phyloP scores from a whole-genome alignment of 2,888 invertebrate genomes.

The Steinernema carpocapsae region DNA sequence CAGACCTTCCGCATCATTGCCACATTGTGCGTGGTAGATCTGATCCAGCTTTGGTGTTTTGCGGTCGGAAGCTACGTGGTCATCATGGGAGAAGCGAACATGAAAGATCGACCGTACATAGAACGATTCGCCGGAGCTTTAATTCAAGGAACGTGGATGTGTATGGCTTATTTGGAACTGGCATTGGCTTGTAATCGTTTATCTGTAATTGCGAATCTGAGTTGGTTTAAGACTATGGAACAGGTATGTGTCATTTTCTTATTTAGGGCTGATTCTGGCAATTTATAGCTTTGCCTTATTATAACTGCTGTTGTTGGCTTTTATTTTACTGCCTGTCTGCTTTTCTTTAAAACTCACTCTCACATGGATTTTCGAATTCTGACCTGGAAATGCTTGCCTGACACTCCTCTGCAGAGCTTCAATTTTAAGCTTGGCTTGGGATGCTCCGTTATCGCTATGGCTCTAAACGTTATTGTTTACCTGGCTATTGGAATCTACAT shows the following conservation, averaged over 20 bases:
- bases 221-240: neutral
- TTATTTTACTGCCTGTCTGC: neutral
- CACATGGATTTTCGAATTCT: constrained; percentile 10
- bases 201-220: neutral
- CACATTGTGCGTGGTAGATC: neutral
- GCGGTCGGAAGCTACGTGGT: neutral
- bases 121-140: neutral
- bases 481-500: neutral
- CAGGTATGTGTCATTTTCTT: neutral
- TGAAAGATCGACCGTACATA: neutral
- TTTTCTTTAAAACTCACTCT: neutral
- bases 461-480: neutral
- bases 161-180: neutral
- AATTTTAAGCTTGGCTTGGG: neutral
- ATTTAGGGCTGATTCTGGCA: neutral
- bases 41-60: neutral
- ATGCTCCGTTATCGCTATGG: neutral
- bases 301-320: neutral
- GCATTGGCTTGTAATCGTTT: neutral
- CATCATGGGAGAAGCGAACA: neutral
- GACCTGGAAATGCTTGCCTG: constrained; percentile 8
- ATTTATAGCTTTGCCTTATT: neutral
- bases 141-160: constrained; percentile 4
- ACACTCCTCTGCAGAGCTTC: neutral
- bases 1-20: constrained; percentile 1